Evolutionary conservation across 30 jellyfish, hydroid and myxozoan genomes (phyloP).

Genomic region (Aurelia sp.): DNA sequence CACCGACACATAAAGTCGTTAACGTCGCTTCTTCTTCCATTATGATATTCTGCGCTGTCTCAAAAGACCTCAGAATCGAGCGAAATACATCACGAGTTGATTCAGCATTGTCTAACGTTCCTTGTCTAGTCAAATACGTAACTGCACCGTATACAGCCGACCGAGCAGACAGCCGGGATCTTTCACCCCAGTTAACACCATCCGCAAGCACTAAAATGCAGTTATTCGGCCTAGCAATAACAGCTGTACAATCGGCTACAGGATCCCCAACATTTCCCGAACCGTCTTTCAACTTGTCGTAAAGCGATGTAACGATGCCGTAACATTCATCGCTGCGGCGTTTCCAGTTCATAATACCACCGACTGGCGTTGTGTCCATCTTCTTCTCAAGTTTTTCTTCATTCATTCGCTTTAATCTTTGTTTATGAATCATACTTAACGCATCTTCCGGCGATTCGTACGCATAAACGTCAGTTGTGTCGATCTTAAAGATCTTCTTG

Average conservation of each 20-base stretch:
- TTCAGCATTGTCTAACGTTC: conserved; percentile 33
- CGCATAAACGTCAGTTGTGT: conserved; percentile 48
- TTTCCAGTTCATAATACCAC: conserved; percentile 77
- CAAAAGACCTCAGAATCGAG: conserved; percentile 74
- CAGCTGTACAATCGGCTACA: conserved; percentile 85
- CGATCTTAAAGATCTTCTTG: conserved; percentile 52
- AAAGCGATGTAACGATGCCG: conserved; percentile 83
- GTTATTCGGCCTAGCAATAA: conserved; percentile 75
- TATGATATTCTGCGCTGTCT: conserved; percentile 76
- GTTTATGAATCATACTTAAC: conserved; percentile 48
- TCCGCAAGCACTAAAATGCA: conserved; percentile 85
- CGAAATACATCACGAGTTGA: conserved; percentile 85
- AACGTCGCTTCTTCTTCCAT: conserved; percentile 86
- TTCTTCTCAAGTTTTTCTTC: neutral
- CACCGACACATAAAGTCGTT: conserved; percentile 92
- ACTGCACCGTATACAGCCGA: conserved; percentile 84
- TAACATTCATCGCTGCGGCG: conserved; percentile 72
- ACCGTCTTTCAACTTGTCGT: conserved; percentile 48
- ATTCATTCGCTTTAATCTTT: conserved; percentile 19
- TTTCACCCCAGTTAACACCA: conserved; percentile 97
- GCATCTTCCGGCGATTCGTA: conserved; percentile 79
- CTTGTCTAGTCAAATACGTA: conserved; percentile 47
- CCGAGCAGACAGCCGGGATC: conserved; percentile 85
- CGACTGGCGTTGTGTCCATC: conserved; percentile 52
- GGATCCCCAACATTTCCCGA: conserved; percentile 83